Percentiles rank a stretch among this genome's conserved stretches.
These are phyloP conservation scores for Euglossa dilemma DNA, from an alignment of 1,140 invertebrate genomes.

Conservation along the genomic window DNA sequence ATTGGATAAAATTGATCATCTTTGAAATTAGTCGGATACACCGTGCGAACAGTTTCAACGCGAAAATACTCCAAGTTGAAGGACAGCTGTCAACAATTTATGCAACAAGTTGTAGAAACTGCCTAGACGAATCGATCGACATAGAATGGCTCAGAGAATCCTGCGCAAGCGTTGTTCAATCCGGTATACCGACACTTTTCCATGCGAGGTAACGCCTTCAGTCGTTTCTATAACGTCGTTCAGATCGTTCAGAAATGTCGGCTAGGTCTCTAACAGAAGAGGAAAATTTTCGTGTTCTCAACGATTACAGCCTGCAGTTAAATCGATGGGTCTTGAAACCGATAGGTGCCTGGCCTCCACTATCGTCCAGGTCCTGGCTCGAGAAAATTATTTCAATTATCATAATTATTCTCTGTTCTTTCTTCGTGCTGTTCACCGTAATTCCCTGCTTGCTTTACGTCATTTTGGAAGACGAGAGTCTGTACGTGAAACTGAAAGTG, in stretches of 20 bases:
- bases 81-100: not conserved
- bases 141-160: not conserved
- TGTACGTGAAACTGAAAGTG: constrained; percentile 20
- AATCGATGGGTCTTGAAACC: constrained; percentile 58
- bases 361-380: not conserved
- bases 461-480: constrained; percentile 15
- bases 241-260: not conserved
- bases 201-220: not conserved
- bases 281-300: not conserved
- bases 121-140: not conserved
- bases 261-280: not conserved
- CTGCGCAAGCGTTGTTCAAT: not conserved
- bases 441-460: constrained; percentile 34
- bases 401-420: constrained; percentile 24
- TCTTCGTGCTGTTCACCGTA: constrained; percentile 20
- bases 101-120: not conserved
- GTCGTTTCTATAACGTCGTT: not conserved
- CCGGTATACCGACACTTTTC: not conserved
- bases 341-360: constrained; percentile 57
- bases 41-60: not conserved
- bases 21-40: no score
- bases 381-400: constrained; percentile 22
- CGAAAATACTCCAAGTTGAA: not conserved
- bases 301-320: constrained; percentile 36
- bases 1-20: no score